A percentile compares a stretch with the other conserved stretches of the same genome.
These are phyloP conservation scores for Lepilemur ruficaudatus DNA, from an alignment of 2,797 vertebrate genomes.

Conservation along the genomic window DNA sequence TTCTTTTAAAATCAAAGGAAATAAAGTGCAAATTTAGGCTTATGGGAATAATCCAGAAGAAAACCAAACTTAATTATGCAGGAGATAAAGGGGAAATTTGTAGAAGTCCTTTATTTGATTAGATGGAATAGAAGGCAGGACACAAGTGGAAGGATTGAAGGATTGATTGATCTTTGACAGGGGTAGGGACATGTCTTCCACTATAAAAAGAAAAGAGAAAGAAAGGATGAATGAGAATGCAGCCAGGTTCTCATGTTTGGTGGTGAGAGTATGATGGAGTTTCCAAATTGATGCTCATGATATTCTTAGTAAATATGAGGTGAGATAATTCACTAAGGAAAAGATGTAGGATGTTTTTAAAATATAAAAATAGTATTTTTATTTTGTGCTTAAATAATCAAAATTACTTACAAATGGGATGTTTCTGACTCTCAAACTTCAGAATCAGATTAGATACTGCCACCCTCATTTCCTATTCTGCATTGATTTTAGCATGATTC, in stretches of 20 bases:
- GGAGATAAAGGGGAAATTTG: background rate
- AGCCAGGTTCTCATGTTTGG: background rate
- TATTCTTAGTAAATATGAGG: background rate
- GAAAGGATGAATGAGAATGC: background rate
- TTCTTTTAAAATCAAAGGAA: background rate
- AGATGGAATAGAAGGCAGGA: background rate
- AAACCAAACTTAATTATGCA: background rate
- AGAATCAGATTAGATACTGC: background rate
- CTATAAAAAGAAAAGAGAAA: background rate
- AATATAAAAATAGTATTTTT: background rate
- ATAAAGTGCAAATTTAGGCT: background rate
- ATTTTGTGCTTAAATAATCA: background rate
- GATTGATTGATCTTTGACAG: background rate
- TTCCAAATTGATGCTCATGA: background rate
- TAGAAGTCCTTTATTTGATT: background rate
- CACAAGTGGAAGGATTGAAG: background rate
- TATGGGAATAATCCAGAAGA: background rate
- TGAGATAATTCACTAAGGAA: background rate
- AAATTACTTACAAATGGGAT: background rate
- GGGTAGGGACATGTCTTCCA: background rate
- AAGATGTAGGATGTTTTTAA: background rate
- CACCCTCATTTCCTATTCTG: background rate
- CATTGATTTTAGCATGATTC: background rate
- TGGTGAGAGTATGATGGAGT: background rate
- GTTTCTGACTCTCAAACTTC: background rate